Evolutionary conservation across 2,113 vertebrate genomes (phyloP), one percentile per base, ranked within the genome.

Genomic region (Dromaius novaehollandiae): DNA sequence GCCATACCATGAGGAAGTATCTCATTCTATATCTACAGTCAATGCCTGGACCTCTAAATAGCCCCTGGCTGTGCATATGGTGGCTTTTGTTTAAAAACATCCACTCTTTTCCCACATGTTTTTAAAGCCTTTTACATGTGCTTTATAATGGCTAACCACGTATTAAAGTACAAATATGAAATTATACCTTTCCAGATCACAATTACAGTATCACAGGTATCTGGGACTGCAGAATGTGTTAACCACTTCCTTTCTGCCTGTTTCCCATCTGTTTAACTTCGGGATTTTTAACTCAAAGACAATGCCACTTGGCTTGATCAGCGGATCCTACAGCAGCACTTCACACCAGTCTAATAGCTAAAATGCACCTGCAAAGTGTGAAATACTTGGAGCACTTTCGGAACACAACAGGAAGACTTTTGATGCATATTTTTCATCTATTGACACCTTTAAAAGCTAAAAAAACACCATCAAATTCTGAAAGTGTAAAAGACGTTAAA

Each of bases 401-500:
- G 75, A 96, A 77, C 58, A 79, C 69, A 76, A 80, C 58, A 82
- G 71, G 9, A 86, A 79, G 12, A 65, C 77, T 46, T 93, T 81
- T 46, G 61, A 61, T 40, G 89, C 25, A 6, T 58, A 26, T 66
- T 91, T 88, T 82, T 68, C 40, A 88, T 44, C 71, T 64, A 24
- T 15, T 38, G 68, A 93, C 93, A 90, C 90, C 86, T 92, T 88
- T 71, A 32, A 60, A 60, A 60, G 56, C 56, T 60, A 60, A 60
- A 60, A 58, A 11, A 30, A 32, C 32, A 68, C 42, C 36, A 8
- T n/a, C 48, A 14, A 76, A 73, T 93, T 77, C 86, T 86, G 80
- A 63, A 61, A 93, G 87, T 19, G 51, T n/a, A 44, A 94, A 94
- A 93, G 55, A 78, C 63, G 78, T 38, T 82, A 89, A 87, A 87